Conservation (phyloP, 1,140 invertebrate genomes). For the Drosophila lacertosa region DNA sequence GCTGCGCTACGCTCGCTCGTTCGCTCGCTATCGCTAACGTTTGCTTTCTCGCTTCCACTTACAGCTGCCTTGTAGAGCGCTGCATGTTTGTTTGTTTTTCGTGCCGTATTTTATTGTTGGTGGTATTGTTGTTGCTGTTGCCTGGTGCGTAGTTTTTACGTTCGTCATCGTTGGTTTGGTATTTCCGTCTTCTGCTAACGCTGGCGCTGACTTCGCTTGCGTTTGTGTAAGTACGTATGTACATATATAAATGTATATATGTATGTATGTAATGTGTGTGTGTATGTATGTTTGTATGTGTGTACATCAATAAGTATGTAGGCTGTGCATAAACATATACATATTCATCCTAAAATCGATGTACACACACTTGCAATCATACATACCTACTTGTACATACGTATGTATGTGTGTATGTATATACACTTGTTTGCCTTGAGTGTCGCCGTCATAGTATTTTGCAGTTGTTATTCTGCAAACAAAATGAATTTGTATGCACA, state of each 20-base stretch:
- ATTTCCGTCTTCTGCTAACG: conserved; percentile 75
- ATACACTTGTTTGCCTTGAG: conserved; percentile 64
- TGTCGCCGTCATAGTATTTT: conserved; percentile 54
- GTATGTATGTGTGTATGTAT: background rate
- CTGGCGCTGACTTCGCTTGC: conserved; percentile 33
- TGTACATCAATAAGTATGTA: conserved; percentile 2
- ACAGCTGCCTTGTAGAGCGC: conserved; percentile 6
- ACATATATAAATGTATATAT: background rate
- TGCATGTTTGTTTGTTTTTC: conserved; percentile 81
- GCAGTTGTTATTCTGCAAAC: conserved; percentile 60
- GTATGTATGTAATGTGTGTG: conserved; percentile 13
- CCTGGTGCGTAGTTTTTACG: conserved; percentile 80
- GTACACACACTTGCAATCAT: background rate
- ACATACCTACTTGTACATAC: conserved; percentile 1
- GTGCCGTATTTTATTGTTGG: conserved; percentile 77
- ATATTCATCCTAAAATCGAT: background rate
- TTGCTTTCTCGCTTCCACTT: conserved; percentile 29
- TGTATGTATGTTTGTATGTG: conserved; percentile 1
- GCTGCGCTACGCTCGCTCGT: too few species aligned
- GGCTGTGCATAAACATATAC: too few species aligned
- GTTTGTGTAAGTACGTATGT: conserved; percentile 1
- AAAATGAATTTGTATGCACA: conserved; percentile 59
- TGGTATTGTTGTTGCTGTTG: conserved; percentile 34
- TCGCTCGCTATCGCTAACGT: conserved; percentile 23
- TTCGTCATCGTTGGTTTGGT: conserved; percentile 79